A percentile compares a stretch with the other conserved stretches of the same genome.
phyloP scores from a whole-genome alignment of 2,888 invertebrate genomes.

The Eilema sororculum region DNA sequence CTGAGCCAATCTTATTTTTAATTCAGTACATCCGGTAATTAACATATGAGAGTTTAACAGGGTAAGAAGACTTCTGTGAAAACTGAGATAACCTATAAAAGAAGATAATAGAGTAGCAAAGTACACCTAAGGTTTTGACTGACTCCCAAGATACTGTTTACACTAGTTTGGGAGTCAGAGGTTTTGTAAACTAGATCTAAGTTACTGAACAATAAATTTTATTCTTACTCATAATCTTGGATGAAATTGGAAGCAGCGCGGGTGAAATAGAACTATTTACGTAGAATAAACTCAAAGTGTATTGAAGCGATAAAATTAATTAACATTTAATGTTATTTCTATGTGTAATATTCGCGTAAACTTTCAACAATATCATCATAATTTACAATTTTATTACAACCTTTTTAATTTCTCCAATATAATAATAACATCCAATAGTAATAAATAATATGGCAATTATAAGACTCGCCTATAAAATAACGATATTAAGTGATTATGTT shows the following conservation, averaged over 20 bases:
- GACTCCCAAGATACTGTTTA: too few species aligned
- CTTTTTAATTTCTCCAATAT: neutral
- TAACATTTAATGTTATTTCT: neutral
- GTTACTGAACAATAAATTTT: too few species aligned
- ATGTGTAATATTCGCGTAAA: neutral
- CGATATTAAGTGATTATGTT: constrained; percentile 8
- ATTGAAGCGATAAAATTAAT: neutral
- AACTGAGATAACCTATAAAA: too few species aligned
- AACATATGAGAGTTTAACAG: too few species aligned
- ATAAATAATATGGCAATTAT: neutral
- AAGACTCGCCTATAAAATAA: neutral
- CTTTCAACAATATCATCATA: neutral
- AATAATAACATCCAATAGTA: neutral
- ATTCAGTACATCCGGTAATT: too few species aligned
- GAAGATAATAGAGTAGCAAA: too few species aligned
- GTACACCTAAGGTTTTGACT: neutral
- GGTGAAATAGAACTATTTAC: neutral
- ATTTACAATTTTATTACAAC: neutral
- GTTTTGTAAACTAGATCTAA: too few species aligned
- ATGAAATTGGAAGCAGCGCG: neutral
- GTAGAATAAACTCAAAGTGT: neutral
- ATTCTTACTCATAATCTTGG: too few species aligned
- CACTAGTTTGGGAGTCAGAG: too few species aligned
- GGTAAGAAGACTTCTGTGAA: too few species aligned
- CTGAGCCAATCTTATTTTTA: too few species aligned